Evolutionary conservation across 2,797 vertebrate genomes (phyloP).

Genomic region (Ctenosaura bakeri): DNA sequence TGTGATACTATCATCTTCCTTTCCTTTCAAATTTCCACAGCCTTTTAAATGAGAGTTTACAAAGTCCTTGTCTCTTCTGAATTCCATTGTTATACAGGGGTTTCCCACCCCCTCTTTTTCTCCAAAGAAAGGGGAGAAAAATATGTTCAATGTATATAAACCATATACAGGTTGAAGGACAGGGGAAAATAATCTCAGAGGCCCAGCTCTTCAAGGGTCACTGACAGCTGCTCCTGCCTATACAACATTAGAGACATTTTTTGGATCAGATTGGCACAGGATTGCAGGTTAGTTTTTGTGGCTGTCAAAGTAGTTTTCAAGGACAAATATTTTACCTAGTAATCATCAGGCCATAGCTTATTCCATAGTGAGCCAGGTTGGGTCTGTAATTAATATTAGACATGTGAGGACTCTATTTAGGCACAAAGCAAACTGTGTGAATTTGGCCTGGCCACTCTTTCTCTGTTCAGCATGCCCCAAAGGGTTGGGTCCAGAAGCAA

Average conservation of each 20-base stretch:
- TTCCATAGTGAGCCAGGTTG: neutral
- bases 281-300: accelerated
- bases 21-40: constrained; percentile 76
- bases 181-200: constrained; percentile 40
- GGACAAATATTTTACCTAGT: neutral
- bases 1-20: constrained; percentile 72
- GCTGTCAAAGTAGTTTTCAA: neutral
- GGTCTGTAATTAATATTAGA: neutral
- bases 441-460: too few species aligned
- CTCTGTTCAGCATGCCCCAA: too few species aligned
- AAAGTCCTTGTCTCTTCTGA: constrained; percentile 64
- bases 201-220: constrained; percentile 4
- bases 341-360: neutral
- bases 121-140: constrained; percentile 54
- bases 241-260: accelerated
- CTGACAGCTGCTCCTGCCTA: neutral
- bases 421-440: too few species aligned
- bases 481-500: too few species aligned
- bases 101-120: constrained; percentile 55
- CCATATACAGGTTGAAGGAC: constrained; percentile 53
- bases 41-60: constrained; percentile 71
- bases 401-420: neutral
- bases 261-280: accelerated
- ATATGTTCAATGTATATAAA: neutral
- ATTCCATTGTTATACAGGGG: constrained; percentile 61